Percentiles rank a stretch among this genome's conserved stretches.
phyloP scores from a whole-genome alignment of 2,888 invertebrate genomes.

The Rhimphoctona megacephalus region DNA sequence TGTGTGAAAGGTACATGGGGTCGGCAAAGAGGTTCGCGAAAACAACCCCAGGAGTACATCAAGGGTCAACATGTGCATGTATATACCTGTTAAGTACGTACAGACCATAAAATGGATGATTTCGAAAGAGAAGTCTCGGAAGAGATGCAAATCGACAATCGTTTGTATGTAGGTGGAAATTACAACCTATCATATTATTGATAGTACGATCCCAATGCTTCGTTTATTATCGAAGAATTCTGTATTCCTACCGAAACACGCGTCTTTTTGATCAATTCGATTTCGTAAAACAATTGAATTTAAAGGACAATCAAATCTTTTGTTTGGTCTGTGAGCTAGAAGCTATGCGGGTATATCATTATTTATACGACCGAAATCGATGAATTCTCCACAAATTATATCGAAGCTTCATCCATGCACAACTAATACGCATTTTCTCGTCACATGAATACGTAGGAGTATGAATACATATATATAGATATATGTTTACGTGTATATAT shows the following conservation, averaged over 20 bases:
- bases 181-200: not conserved
- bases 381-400: not conserved
- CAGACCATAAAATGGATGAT: constrained; percentile 22
- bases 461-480: not conserved
- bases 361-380: not conserved
- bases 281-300: not conserved
- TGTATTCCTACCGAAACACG: not conserved
- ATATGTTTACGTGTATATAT: not conserved
- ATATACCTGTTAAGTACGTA: constrained; percentile 13
- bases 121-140: not conserved
- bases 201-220: not conserved
- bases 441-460: not conserved
- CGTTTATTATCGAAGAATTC: not conserved
- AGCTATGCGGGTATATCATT: not conserved
- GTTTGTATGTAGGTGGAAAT: not conserved
- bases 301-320: not conserved
- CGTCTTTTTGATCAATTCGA: not conserved
- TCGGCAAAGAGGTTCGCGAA: constrained; percentile 27
- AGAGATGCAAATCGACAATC: not conserved
- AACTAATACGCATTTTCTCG: constrained; percentile 16
- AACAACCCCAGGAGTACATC: constrained; percentile 44
- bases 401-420: not conserved
- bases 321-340: not conserved
- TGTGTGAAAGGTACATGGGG: constrained; percentile 22
- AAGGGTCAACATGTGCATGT: constrained; percentile 36